phyloP scores from a whole-genome alignment of 2,797 vertebrate genomes.

The Chiroxiphia lanceolata region DNA sequence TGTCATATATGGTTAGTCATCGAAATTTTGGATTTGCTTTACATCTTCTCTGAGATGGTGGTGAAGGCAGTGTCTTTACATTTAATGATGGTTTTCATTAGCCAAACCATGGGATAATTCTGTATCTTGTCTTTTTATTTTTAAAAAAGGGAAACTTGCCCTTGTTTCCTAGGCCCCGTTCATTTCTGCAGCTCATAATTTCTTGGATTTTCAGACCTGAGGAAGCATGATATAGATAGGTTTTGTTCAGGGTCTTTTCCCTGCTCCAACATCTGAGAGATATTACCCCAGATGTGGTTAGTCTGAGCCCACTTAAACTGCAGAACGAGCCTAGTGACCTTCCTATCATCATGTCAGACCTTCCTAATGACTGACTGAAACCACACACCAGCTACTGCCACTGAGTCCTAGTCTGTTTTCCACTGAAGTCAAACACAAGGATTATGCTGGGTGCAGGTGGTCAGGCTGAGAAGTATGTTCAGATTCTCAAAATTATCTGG shows the following conservation, averaged over 20 bases:
- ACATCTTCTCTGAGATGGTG: neutral
- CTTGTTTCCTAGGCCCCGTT: neutral
- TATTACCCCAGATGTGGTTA: fast-evolving
- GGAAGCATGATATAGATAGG: neutral
- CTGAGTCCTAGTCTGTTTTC: fast-evolving
- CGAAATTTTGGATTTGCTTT: neutral
- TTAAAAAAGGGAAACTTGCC: neutral
- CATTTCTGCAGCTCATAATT: fast-evolving
- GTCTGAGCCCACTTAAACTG: neutral
- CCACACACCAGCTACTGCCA: fast-evolving
- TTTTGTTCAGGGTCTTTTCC: fast-evolving
- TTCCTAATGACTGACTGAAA: neutral
- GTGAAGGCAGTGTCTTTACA: neutral
- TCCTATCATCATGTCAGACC: neutral
- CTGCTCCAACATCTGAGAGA: neutral
- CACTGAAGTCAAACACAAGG: neutral
- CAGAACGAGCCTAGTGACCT: neutral
- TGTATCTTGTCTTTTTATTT: neutral
- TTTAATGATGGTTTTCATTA: neutral
- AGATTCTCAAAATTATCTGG: neutral
- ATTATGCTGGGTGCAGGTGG: neutral
- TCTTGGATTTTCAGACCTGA: neutral
- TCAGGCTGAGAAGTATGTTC: neutral
- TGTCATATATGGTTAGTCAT: neutral
- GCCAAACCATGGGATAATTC: neutral